Evolutionary conservation across 2,888 invertebrate species (phyloP), one percentile per base, ranked within the genome.

Genomic region (Acrobeloides nanus): DNA sequence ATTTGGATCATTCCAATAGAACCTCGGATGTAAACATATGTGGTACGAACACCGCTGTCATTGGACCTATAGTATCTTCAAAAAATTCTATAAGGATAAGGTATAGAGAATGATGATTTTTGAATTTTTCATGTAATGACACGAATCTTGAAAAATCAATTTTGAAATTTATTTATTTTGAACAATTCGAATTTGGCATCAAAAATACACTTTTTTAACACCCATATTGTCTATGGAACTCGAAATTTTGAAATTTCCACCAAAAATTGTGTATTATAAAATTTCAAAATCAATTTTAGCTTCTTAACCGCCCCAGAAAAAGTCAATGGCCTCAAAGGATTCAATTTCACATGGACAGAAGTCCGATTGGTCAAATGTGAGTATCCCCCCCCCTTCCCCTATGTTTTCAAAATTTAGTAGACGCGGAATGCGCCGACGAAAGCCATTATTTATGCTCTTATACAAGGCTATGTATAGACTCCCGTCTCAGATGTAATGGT

Each of bases 401-500:
- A 24, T 41, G 7, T 38, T 38, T 38, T 38, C 8, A 40, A 7
- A 12, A 10, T 59, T 25, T 34, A 66, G 66, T 62, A 15, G 49
- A 53, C 39, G 38, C 66, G 63, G 50, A 83, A 82, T 69, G 82
- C 81, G 40, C 55, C 18, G 53, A 44, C 32, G 53, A 53, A n/a
- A 25, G 39, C 5, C 49, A 60, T 69, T 86, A 85, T 75, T 81
- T 82, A 60, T 87, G 87, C 75, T 75, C 76, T 54, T 81, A 80
- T 66, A 83, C 81, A 63, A 82, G 82, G 65, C 85, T 83, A 74
- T 89, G 89, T 78, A 87, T 89, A 40, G 26, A 41, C 31, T 24
- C 48, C 23, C 32, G 34, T n/a, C 35, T 52, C 38, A 41, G 66
- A 21, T 70, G 70, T 46, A 62, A 70, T 33, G 65, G 64, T 1